These are phyloP conservation scores for Ornithorhynchus anatinus DNA, from an alignment of 2,113 vertebrate species.

Conservation along the genomic window DNA sequence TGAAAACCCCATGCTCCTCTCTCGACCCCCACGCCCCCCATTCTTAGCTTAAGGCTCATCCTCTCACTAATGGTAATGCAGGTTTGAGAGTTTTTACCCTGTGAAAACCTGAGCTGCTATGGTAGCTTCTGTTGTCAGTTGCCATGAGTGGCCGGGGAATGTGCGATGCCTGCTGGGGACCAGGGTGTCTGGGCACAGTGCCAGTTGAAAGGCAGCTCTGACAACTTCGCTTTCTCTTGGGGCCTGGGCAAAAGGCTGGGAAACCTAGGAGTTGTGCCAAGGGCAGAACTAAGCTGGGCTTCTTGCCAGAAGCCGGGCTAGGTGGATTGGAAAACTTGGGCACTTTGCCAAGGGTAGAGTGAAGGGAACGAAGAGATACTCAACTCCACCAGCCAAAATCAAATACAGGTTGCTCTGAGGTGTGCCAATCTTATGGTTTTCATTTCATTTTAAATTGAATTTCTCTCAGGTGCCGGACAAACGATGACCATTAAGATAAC, in stretches of 20 bases:
- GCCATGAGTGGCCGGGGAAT: neutral
- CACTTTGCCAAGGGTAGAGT: neutral
- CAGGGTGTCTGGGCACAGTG: neutral
- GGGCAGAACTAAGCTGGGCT: neutral
- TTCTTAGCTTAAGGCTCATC: neutral
- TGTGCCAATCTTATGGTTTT: neutral
- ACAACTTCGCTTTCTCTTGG: neutral
- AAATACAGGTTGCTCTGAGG: neutral
- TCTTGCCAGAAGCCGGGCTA: neutral
- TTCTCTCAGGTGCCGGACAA: fast-evolving
- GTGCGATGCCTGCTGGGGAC: neutral
- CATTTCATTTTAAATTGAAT: neutral
- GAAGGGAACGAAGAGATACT: neutral
- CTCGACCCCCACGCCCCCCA: neutral
- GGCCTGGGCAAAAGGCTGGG: neutral
- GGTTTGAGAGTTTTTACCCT: neutral
- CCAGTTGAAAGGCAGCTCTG: neutral
- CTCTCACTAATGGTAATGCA: neutral
- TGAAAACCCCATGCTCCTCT: neutral
- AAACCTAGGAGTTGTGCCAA: neutral
- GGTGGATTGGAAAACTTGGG: neutral
- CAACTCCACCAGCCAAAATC: neutral
- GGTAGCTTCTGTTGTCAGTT: neutral
- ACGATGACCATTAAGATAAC: too few relatives aligned
- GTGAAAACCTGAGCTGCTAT: neutral